Percentiles rank a stretch among this genome's conserved stretches.
These are phyloP conservation scores for Chloebia gouldiae DNA, from an alignment of 2,113 vertebrate species.

Conservation along the genomic window DNA sequence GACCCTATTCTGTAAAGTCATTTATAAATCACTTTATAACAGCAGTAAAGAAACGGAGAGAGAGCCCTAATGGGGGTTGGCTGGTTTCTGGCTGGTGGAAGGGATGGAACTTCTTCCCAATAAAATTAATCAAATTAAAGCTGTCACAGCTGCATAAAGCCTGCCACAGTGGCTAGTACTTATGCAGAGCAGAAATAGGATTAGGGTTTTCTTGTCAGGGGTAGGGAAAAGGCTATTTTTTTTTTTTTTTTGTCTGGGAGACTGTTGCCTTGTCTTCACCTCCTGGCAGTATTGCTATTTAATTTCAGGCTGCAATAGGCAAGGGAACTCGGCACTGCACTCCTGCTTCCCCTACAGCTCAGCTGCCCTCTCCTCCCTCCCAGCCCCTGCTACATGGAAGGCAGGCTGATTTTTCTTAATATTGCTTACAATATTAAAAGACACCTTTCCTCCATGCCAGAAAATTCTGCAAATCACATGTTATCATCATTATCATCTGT, in stretches of 20 bases:
- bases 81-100: neutral
- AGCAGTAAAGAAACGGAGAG: neutral
- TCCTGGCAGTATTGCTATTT: neutral
- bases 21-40: neutral
- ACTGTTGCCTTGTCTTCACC: neutral
- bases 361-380: neutral
- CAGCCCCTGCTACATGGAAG: neutral
- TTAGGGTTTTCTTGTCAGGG: neutral
- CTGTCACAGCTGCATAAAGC: neutral
- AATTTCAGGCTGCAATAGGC: neutral
- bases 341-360: neutral
- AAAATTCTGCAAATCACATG: neutral
- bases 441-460: neutral
- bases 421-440: neutral
- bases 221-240: neutral
- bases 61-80: accelerated
- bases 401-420: neutral
- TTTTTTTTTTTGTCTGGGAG: neutral
- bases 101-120: neutral
- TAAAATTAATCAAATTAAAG: neutral
- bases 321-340: neutral
- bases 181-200: neutral
- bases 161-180: neutral
- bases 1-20: neutral
- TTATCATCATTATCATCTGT: neutral